A percentile compares a stretch with the other conserved stretches of the same genome.
These are phyloP conservation scores for Myotis findleyi DNA, from an alignment of 2,797 vertebrate genomes.

Conservation along the genomic window DNA sequence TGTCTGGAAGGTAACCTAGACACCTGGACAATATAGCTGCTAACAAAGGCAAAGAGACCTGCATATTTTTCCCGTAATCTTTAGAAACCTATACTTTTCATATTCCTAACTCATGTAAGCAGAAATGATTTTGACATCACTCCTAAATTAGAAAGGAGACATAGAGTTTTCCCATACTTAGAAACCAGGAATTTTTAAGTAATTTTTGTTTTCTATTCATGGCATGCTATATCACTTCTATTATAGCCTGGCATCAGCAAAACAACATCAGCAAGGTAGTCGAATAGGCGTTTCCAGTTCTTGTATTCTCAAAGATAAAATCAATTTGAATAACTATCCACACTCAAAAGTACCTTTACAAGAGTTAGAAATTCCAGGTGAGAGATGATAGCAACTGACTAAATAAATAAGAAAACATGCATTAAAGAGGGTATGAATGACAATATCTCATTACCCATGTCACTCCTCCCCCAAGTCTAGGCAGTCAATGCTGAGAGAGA, in stretches of 20 bases:
- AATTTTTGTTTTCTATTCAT: background rate
- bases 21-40: background rate
- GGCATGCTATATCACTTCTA: background rate
- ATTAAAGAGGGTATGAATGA: background rate
- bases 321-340: background rate
- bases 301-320: background rate
- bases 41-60: background rate
- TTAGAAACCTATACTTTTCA: background rate
- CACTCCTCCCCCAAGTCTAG: background rate
- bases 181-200: background rate
- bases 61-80: background rate
- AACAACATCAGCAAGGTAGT: background rate
- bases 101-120: background rate
- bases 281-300: background rate
- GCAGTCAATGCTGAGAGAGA: background rate
- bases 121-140: background rate
- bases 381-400: background rate
- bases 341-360: background rate
- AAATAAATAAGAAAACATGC: background rate
- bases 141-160: background rate
- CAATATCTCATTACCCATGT: background rate
- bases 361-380: background rate
- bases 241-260: background rate
- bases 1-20: background rate
- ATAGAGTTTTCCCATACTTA: background rate